Percentiles rank a stretch among this genome's conserved stretches.
Evolutionary conservation across 2,113 vertebrate genomes (phyloP).

Genomic region (Gasterosteus nipponicus): DNA sequence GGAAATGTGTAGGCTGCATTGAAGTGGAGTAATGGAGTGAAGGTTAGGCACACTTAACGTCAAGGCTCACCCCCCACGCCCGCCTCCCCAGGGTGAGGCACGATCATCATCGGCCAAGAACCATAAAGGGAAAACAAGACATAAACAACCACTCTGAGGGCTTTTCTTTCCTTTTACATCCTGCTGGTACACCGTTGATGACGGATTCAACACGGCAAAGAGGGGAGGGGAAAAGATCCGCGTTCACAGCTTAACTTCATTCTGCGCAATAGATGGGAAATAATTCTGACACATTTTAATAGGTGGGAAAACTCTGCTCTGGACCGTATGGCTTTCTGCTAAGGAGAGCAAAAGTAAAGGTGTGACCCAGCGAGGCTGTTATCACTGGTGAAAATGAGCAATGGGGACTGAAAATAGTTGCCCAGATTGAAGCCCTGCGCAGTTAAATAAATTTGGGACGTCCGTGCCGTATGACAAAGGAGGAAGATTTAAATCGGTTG

Average conservation of each 20-base stretch:
- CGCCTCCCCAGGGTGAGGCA: constrained; percentile 51
- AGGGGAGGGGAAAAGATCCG: neutral
- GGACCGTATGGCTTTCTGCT: constrained; percentile 51
- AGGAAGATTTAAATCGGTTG: neutral
- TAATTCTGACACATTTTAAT: constrained; percentile 59
- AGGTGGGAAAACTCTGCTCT: constrained; percentile 49
- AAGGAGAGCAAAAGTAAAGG: constrained; percentile 45
- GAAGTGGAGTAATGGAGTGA: constrained; percentile 67
- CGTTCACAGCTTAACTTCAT: constrained; percentile 12
- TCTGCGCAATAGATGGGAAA: constrained; percentile 17
- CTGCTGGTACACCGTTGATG: constrained; percentile 22
- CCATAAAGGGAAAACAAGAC: constrained; percentile 18
- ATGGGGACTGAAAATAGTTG: constrained; percentile 1
- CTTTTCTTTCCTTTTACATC: constrained; percentile 16
- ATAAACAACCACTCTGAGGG: constrained; percentile 31
- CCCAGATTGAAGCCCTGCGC: constrained; percentile 3
- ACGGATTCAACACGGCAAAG: constrained; percentile 28
- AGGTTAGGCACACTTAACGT: constrained; percentile 60
- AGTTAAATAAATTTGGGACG: constrained; percentile 10
- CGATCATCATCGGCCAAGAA: constrained; percentile 65
- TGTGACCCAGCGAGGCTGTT: constrained; percentile 40
- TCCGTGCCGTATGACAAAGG: neutral
- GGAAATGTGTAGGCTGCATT: constrained; percentile 67
- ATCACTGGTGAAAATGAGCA: constrained; percentile 21
- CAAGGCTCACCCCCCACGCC: no score